phyloP scores from a whole-genome alignment of 1,140 invertebrate genomes.

The Bombyx mandarina region DNA sequence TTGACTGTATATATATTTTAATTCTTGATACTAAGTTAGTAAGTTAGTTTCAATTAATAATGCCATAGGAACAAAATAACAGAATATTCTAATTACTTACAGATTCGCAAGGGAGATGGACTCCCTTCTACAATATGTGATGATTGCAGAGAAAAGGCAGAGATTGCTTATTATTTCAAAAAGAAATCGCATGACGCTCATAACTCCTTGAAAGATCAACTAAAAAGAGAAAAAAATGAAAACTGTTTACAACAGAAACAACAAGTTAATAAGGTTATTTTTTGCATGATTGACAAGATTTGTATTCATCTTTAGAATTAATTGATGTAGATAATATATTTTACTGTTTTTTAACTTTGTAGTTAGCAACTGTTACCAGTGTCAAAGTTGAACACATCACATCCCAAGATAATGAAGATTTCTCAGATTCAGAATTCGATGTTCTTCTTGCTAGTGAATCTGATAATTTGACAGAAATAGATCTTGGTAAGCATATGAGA shows the following conservation, averaged over 20 bases:
- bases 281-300: background rate
- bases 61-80: background rate
- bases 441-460: constrained; percentile 4
- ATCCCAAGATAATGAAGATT: constrained; percentile 23
- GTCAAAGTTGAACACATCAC: constrained; percentile 18
- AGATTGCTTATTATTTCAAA: constrained; percentile 42
- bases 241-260: background rate
- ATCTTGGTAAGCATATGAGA: background rate
- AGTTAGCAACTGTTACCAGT: background rate
- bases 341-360: background rate
- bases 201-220: constrained; percentile 15
- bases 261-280: background rate
- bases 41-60: background rate
- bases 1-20: too few relatives aligned
- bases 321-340: background rate
- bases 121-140: constrained; percentile 40
- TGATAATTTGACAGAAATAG: constrained; percentile 4
- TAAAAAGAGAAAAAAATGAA: constrained; percentile 24
- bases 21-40: background rate
- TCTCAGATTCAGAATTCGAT: constrained; percentile 10
- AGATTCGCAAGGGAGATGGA: constrained; percentile 44
- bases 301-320: background rate
- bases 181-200: constrained; percentile 35
- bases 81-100: background rate
- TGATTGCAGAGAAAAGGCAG: constrained; percentile 41